Base-by-base conservation (phyloP, 2,113 vertebrate species). In the Ploceus nigricollis region DNA sequence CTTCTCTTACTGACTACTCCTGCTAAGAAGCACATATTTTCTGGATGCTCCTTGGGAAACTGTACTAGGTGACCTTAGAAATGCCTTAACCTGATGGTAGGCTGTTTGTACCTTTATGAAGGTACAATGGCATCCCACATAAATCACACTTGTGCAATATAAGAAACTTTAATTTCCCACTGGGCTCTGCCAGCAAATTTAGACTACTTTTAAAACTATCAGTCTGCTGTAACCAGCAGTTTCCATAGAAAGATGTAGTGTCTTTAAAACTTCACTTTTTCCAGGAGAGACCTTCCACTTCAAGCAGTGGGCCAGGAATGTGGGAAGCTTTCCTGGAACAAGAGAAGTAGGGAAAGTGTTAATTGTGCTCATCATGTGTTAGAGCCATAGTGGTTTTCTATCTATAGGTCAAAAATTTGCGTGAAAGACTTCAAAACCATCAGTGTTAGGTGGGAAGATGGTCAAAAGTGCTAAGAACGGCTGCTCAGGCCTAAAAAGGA, bases 361-460 rank as follows among this genome's bases (percentile, higher is more conserved):
- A 33, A 77, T 58, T 1, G 1, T 1, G 7, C 14, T 2, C 11
- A n/a, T 11, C 1, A 0, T 7, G 17, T 20, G 20, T 76, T 48
- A 73, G 33, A 92, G n/a, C 14, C 5, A 58, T 9, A 7, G 18
- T 8, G 35, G 6, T 5, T 63, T 82, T 88, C 76, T 83, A n/a
- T 78, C 60, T 81, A 54, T 35, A 47, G 13, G 42, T 66, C 65
- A 86, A 90, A 47, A 56, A 60, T 42, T 56, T 64, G 19, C 0
- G 0, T 66, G 56, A 70, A 93, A 92, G 45, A 10, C 42, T 58
- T 69, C 44, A 77, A 79, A 76, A n/a, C 17, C 27, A 87, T 44
- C 51, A 66, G 6, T 50, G 22, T 69, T 53, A 81, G 19, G 42
- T 60, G 33, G 40, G 39, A 87, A 89, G 60, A 44, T 24, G 69